These are phyloP conservation scores for Orthonyx spaldingii DNA, from an alignment of 2,113 vertebrate species.

Conservation along the genomic window DNA sequence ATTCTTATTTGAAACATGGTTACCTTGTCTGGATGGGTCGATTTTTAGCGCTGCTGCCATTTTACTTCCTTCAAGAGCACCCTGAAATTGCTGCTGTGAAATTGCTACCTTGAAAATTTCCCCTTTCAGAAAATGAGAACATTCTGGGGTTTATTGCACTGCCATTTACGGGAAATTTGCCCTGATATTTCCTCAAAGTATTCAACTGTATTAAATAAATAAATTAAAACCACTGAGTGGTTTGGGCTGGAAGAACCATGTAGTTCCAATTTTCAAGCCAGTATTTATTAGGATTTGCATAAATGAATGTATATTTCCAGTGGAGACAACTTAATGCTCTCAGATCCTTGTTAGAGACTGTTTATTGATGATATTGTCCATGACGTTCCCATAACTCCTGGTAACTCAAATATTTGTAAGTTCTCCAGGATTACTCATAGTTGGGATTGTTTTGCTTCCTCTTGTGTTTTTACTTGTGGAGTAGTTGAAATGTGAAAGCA, in stretches of 20 bases:
- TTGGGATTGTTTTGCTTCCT: not conserved
- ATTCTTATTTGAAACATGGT: not conserved
- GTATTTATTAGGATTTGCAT: not conserved
- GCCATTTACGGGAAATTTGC: not conserved
- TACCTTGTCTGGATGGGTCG: not conserved
- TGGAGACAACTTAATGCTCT: not conserved
- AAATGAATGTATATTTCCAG: not conserved
- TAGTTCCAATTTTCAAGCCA: not conserved
- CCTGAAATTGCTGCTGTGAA: not conserved
- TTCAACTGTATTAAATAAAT: not conserved
- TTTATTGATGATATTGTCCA: not conserved
- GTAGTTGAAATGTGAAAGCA: not conserved
- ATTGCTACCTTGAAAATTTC: not conserved
- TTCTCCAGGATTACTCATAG: not conserved
- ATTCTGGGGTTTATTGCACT: not conserved
- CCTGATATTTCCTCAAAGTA: not conserved
- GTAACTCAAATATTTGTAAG: not conserved
- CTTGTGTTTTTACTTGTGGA: not conserved
- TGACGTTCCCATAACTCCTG: not conserved
- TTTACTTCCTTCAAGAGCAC: not conserved
- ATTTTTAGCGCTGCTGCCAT: not conserved
- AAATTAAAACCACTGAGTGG: not conserved
- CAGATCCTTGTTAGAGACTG: not conserved
- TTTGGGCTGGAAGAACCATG: not conserved
- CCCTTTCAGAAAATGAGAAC: not conserved